Percentiles rank a stretch among this genome's conserved stretches.
Conservation (phyloP, 2,113 vertebrate species). For the Stomatorhinus ivindoensis region DNA sequence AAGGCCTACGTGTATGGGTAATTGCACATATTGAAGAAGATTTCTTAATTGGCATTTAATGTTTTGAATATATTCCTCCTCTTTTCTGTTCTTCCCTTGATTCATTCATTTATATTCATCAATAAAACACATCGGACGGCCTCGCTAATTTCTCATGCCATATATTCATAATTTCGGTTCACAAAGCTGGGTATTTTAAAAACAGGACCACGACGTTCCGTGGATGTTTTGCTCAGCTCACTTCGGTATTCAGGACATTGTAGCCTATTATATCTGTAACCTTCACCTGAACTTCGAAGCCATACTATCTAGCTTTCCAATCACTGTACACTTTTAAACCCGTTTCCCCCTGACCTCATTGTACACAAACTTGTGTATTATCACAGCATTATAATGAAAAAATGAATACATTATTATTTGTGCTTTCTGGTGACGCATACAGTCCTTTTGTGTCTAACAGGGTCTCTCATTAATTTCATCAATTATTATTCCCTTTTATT, state of each 20-base stretch:
- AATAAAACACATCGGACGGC: not conserved
- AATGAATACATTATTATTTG: conserved; percentile 38
- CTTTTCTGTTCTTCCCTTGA: conserved; percentile 38
- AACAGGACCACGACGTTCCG: not conserved
- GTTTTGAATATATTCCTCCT: conserved; percentile 28
- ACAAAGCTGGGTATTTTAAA: not conserved
- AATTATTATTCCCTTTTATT: conserved; percentile 67
- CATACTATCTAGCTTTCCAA: not conserved
- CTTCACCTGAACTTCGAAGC: not conserved
- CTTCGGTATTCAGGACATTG: not conserved
- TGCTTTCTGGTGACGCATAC: conserved; percentile 21
- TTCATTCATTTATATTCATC: conserved; percentile 41
- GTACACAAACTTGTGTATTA: not conserved
- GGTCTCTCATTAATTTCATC: conserved; percentile 62
- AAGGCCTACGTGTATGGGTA: not conserved
- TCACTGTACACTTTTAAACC: not conserved
- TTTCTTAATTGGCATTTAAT: conserved; percentile 31
- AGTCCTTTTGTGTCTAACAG: conserved; percentile 48
- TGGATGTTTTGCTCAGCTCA: not conserved
- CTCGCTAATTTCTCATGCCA: not conserved
- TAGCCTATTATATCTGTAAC: not conserved
- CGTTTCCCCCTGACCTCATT: not conserved
- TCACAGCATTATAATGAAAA: conserved; percentile 41
- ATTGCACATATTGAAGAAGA: conserved; percentile 36
- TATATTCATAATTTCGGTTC: not conserved